phyloP scores from a whole-genome alignment of 2,888 invertebrate genomes.

The Siphlonurus alternatus region DNA sequence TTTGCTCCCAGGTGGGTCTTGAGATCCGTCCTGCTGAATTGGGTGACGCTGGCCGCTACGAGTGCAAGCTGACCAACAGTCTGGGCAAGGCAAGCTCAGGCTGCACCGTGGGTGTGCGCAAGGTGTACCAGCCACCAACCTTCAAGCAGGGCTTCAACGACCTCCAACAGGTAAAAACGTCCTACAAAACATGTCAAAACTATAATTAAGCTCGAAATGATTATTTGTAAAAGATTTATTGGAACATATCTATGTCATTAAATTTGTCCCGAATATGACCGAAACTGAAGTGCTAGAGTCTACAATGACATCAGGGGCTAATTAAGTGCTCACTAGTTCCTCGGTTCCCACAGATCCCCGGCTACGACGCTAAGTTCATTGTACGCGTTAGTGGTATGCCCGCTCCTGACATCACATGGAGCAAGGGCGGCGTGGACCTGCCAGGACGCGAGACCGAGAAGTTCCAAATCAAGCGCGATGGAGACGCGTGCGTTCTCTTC shows the following conservation, averaged over 20 bases:
- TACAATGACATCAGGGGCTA: not conserved
- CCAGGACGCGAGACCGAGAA: constrained; percentile 41
- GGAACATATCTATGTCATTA: not conserved
- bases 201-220: no score
- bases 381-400: constrained; percentile 69
- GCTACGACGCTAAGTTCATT: constrained; percentile 65
- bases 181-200: no score
- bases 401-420: constrained; percentile 73
- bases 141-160: constrained; percentile 60
- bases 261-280: constrained; percentile 5
- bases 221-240: no score
- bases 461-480: constrained; percentile 58
- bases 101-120: constrained; percentile 55
- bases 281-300: not conserved
- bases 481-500: constrained; percentile 60
- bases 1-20: constrained; percentile 51
- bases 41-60: constrained; percentile 61
- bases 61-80: constrained; percentile 57
- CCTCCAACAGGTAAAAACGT: constrained; percentile 37
- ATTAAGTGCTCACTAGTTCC: no score
- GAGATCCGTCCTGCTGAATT: constrained; percentile 51
- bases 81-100: constrained; percentile 54
- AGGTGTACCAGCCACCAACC: constrained; percentile 60
- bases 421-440: constrained; percentile 56
- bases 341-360: constrained; percentile 56